Evolutionary conservation across 2,888 invertebrate genomes (phyloP).

Genomic region (Lasioglossum leucozonium): DNA sequence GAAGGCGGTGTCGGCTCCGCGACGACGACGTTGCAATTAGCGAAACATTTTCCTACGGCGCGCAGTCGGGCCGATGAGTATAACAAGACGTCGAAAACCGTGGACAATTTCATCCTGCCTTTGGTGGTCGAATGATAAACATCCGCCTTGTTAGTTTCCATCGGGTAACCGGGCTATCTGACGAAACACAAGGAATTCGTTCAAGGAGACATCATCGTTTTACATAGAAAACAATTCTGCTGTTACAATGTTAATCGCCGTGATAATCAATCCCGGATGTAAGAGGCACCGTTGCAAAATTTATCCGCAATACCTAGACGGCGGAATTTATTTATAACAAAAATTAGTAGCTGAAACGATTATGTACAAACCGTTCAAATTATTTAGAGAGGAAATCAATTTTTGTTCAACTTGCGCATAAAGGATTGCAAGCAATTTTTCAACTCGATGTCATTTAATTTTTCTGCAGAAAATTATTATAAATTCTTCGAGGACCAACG

Average conservation of each 20-base stretch:
- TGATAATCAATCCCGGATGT: background rate
- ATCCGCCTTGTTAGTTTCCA: constrained; percentile 24
- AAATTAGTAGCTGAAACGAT: too few relatives aligned
- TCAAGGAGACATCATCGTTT: background rate
- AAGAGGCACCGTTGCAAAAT: background rate
- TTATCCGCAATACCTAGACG: background rate
- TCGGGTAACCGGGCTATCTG: background rate
- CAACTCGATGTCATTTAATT: too few relatives aligned
- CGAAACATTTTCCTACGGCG: constrained; percentile 66
- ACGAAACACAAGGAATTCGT: background rate
- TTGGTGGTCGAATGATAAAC: constrained; percentile 18
- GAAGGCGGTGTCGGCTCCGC: constrained; percentile 43
- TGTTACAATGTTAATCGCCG: background rate
- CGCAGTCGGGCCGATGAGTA: constrained; percentile 29
- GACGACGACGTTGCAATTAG: constrained; percentile 71
- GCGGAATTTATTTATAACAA: too few relatives aligned
- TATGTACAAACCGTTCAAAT: too few relatives aligned
- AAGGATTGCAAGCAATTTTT: too few relatives aligned
- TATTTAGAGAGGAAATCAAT: too few relatives aligned
- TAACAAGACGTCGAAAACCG: constrained; percentile 52
- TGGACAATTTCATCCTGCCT: constrained; percentile 3
- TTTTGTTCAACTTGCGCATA: too few relatives aligned
- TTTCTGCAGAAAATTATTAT: too few relatives aligned
- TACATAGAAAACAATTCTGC: background rate
- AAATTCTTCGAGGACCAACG: too few relatives aligned